Conservation (phyloP, 2,113 vertebrate genomes). For the Enhydra lutris region DNA sequence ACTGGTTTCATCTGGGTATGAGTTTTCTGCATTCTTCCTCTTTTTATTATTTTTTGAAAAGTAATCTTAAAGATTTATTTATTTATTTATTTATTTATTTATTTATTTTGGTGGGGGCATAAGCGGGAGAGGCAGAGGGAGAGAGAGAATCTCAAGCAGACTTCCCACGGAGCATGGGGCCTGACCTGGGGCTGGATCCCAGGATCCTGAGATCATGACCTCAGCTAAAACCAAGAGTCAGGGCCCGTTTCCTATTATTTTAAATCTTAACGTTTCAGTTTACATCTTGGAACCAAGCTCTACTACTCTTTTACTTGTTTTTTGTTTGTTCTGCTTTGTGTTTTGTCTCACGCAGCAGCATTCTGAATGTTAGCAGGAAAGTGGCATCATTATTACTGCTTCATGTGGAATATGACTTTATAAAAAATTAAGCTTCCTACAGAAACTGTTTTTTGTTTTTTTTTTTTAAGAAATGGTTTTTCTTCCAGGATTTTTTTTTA, state of each 20-base stretch:
- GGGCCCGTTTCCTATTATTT: not conserved
- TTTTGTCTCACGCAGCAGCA: not conserved
- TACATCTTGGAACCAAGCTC: not conserved
- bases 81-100: not conserved
- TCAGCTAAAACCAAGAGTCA: not conserved
- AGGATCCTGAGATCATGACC: not conserved
- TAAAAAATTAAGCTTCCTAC: not conserved
- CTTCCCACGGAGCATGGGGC: not conserved
- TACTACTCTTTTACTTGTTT: not conserved
- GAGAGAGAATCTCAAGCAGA: not conserved
- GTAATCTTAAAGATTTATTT: not conserved
- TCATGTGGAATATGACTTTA: not conserved
- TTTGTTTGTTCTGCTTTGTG: not conserved
- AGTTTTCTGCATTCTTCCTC: not conserved
- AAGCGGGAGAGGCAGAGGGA: no score
- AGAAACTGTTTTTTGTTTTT: not conserved
- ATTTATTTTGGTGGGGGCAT: not conserved
- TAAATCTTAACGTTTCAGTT: not conserved
- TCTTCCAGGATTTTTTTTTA: not conserved
- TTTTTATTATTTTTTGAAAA: not conserved
- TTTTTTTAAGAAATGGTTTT: not conserved
- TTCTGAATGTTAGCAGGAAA: not conserved
- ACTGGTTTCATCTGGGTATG: not conserved
- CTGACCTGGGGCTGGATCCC: not conserved
- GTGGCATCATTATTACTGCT: not conserved